Base-by-base conservation (phyloP, 2,888 invertebrate genomes). In the Cephonodes hylas region DNA sequence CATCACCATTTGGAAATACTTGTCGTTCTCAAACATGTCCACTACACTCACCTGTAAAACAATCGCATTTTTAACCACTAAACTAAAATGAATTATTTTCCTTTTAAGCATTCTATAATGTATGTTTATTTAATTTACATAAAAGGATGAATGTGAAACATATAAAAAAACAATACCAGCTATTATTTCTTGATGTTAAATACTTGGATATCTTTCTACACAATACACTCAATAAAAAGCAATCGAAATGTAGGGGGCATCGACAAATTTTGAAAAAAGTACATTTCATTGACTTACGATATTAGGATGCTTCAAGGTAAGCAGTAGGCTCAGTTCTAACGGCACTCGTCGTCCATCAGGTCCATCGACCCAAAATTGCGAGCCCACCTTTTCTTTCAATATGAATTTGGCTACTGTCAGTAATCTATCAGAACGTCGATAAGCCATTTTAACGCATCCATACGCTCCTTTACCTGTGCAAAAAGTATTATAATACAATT, bases 1-100 rank as follows among this genome's bases (percentile, higher is more conserved):
- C 96, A 96, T 96, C 58, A 96, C 95, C 93, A 96, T 91, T 84
- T 96, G 95, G 76, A 95, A 94, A 80, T 94, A 95, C 65, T 94
- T 93, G 3, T 94, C 94, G 77, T 95, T 95, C 74, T 96, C 95
- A 80, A 93, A 95, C 46, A 95, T 94, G 75, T 95, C 95, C 45
- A 95, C 69, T 3, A 95, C 93, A 74, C 94, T 91, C 1, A 94
- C 93, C 93, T 93, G 72, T 1, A 20, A 15, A 7, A 48, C 15
- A 42, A 15, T 31, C n/a, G 13, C 2, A 13, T n/a, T n/a, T n/a
- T n/a, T n/a, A n/a, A n/a, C n/a, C n/a, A n/a, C n/a, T n/a, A n/a
- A n/a, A n/a, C n/a, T n/a, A n/a, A n/a, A n/a, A n/a, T n/a, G n/a
- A n/a, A n/a, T n/a, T n/a, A n/a, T n/a, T n/a, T n/a, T n/a, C n/a